Evolutionary conservation across 2,797 vertebrate species (phyloP).

Genomic region (Microctenopoma steveboyesi): DNA sequence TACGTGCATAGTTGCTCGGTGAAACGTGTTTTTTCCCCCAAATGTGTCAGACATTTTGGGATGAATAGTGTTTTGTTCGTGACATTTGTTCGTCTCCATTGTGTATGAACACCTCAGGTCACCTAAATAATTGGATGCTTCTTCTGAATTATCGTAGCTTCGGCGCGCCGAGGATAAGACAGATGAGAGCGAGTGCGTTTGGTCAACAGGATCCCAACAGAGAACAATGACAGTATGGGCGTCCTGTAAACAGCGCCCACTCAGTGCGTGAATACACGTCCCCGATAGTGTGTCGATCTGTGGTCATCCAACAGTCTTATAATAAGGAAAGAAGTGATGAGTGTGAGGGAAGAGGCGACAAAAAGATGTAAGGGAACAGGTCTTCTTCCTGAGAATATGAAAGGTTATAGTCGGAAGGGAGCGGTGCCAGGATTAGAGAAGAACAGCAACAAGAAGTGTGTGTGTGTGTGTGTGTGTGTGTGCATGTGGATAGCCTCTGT

Average conservation of each 20-base stretch:
- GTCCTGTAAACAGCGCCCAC: constrained; percentile 17
- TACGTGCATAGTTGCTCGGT: not conserved
- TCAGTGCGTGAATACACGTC: not conserved
- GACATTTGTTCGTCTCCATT: not conserved
- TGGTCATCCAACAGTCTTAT: constrained; percentile 13
- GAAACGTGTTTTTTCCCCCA: too few relatives aligned
- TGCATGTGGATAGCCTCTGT: constrained; percentile 63
- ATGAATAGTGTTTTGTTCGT: not conserved
- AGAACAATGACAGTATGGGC: constrained; percentile 52
- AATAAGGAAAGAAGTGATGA: constrained; percentile 6
- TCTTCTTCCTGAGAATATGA: constrained; percentile 34
- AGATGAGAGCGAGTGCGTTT: constrained; percentile 14
- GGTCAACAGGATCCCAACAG: constrained; percentile 53
- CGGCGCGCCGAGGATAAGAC: constrained; percentile 42
- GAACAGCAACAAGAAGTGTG: constrained; percentile 34
- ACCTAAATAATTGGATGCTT: constrained; percentile 4
- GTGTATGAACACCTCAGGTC: not conserved
- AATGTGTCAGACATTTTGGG: not conserved
- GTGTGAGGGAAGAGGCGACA: constrained; percentile 4
- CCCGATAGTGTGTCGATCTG: constrained; percentile 16
- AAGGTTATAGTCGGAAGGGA: constrained; percentile 35
- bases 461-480: constrained; percentile 46
- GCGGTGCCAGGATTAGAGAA: constrained; percentile 32
- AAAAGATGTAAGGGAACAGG: constrained; percentile 23
- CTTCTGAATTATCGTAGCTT: constrained; percentile 22